Evolutionary conservation across 2,113 vertebrate genomes (phyloP), one percentile per base, ranked within the genome.

Genomic region (Piaya cayana): DNA sequence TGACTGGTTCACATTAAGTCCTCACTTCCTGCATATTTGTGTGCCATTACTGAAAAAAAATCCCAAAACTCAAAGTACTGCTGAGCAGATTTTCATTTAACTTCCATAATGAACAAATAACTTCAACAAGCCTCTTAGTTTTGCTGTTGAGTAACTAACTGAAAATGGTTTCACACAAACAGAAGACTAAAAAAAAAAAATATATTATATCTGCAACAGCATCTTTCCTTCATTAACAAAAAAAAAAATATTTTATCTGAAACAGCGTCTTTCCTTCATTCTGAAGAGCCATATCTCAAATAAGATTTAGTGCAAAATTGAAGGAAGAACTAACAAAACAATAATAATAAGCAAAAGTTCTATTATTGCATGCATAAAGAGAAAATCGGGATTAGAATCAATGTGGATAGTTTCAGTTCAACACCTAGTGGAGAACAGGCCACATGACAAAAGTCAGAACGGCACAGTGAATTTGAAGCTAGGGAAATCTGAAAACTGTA

Each of bases 401-500:
- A 65, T 2, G 9, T 47, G 69, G 52, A 63, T 26, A 67, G 90
- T 55, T 96, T 91, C 82, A 94, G 84, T 78, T 96, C 87, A 91
- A 87, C 69, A 82, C 43, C 90, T 87, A 87, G 74, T 64, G 30
- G 69, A 91, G 74, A 93, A 89, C 5, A 90, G 36, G 27, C 74
- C 49, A 65, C 77, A 89, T 52, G 52, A 87, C 65, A 87, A 91
- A 94, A 39, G 50, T 76, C 29, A 64, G 50, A 64, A 39, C 60
- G 77, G 63, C 15, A 10, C 30, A 81, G 15, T 30, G 37, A 64
- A 43, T 30, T 45, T 81, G 60, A 43, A 2, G 29, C 58, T 2
- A n/a, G 21, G n/a, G 25, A 78, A 59, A 67, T 71, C 47, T 78
- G 37, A 39, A 84, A 67, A 47, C 9, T 6, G 7, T 15, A 68